Base-by-base conservation (phyloP, 2,888 invertebrate species). In the Phrixothrix hirtus region DNA sequence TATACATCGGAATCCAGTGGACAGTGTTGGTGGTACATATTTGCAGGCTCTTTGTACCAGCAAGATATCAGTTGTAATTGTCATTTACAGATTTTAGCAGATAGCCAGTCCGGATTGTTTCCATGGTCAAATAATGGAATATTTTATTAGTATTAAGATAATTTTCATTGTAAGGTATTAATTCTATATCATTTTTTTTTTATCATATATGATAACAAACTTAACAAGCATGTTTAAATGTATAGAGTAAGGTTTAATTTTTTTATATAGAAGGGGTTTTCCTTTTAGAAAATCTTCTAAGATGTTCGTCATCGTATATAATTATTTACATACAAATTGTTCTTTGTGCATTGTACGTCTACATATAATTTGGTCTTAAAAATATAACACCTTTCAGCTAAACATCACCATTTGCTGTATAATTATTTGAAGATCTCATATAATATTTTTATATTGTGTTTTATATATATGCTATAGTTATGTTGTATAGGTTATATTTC, bases 51-150 rank as follows among this genome's bases (percentile, higher is more conserved):
- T 58, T 54, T 63, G 64, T 56, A 61, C 67, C 68, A 64, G 68
- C 64, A 63, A 66, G 66, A 70, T 70, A 69, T 71, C 68, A 70
- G 70, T 68, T 73, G 62, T 70, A 63, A 54, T 55, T 73, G 69
- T 69, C 62, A 65, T 73, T 74, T 74, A 66, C 72, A 73, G 73
- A 72, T 74, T 70, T 69, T 70, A 67, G 67, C 63, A 52, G 51
- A 38, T 53, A 30, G 46, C 35, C 12, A 35, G 30, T 34, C 10
- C 26, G 47, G 47, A 42, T 44, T 44, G 36, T 43, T 31, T 38
- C 47, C 42, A 52, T 38, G 38, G 43, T 43, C 43, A 48, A 29
- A 47, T 41, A 15, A 26, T 38, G 48, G 43, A 38, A 25, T 42
- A 36, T 41, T 39, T 47, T 53, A 38, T 14, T 53, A 53, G 53